These are phyloP conservation scores for Hypsopygia costalis DNA, from an alignment of 2,888 invertebrate genomes.

Conservation along the genomic window DNA sequence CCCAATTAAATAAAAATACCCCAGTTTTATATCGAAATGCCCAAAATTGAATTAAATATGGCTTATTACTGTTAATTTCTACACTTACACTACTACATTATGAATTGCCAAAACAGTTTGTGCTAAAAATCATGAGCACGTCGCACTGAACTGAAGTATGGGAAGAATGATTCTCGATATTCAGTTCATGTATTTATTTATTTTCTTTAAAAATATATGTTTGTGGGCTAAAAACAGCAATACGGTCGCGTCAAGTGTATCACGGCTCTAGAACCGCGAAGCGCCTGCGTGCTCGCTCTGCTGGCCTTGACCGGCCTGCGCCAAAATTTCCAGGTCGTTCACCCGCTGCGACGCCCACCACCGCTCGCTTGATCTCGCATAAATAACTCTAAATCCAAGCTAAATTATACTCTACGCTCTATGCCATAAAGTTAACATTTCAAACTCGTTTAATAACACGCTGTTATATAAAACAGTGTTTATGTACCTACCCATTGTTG, in stretches of 20 bases:
- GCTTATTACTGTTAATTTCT: too few relatives aligned
- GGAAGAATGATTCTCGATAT: too few relatives aligned
- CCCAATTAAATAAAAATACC: too few relatives aligned
- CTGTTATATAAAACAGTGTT: constrained; percentile 68
- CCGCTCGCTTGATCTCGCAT: constrained; percentile 71
- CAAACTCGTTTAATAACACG: constrained; percentile 15
- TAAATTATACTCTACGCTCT: constrained; percentile 34
- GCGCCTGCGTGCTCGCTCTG: constrained; percentile 50
- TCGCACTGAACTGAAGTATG: too few relatives aligned
- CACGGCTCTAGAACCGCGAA: constrained; percentile 24
- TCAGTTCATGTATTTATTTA: too few relatives aligned
- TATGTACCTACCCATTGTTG: constrained; percentile 64
- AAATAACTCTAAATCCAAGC: constrained; percentile 44
- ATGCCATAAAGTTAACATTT: constrained; percentile 27
- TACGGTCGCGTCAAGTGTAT: not conserved
- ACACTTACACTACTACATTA: too few relatives aligned
- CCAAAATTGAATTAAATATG: too few relatives aligned
- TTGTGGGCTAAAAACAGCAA: too few relatives aligned
- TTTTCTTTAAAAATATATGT: too few relatives aligned
- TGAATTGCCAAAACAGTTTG: too few relatives aligned
- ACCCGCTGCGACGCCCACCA: constrained; percentile 69
- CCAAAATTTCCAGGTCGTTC: constrained; percentile 78
- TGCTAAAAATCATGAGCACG: too few relatives aligned
- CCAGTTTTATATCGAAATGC: too few relatives aligned
- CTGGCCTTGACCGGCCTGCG: constrained; percentile 80